Evolutionary conservation across 2,113 vertebrate species (phyloP), one percentile per base, ranked within the genome.

Genomic region (Oceanites oceanicus): DNA sequence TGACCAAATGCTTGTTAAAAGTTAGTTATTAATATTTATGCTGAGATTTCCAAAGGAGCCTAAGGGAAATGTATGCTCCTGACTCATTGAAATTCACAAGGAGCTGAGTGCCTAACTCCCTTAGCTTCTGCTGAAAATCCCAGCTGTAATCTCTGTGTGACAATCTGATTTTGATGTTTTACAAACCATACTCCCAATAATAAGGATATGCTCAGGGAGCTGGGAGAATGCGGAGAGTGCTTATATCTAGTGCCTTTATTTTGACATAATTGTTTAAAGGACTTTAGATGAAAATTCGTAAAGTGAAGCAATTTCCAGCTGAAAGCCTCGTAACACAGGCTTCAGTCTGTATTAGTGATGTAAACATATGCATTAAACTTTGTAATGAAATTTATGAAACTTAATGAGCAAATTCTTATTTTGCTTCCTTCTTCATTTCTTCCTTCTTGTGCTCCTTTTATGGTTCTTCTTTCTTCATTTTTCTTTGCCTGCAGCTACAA

Each of bases 1-100:
- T 97, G 94, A 93, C 92, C 87, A 96, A 93, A 94, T 92, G 88
- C 90, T 90, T 88, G 63, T 94, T 96, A 93, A 96, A 94, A 96
- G 87, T 91, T 40, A 55, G 72, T 63, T 95, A 86, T 96, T 96
- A 94, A 95, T 84, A 96, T 96, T 96, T 84, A 95, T 80, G 90
- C 70, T 67, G 50, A 70, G 81, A 76, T 85, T 95, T 95, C 96
- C 95, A 96, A 95, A 97, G 92, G 66, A 63, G 58, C 95, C 81
- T 88, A 50, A 66, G 94, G 91, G 94, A 92, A 65, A 86, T 91
- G 81, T 66, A 32, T 88, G 67, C 89, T 91, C 74, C 58, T 22
- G 78, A 32, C 84, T 92, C 89, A 95, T 96, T 97, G 91, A 97
- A 86, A 95, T 97, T 92, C 91, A 59, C 13, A 49, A 58, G 55